Base-by-base conservation (phyloP, 1,140 invertebrate genomes). In the Drosophila sucinea region DNA sequence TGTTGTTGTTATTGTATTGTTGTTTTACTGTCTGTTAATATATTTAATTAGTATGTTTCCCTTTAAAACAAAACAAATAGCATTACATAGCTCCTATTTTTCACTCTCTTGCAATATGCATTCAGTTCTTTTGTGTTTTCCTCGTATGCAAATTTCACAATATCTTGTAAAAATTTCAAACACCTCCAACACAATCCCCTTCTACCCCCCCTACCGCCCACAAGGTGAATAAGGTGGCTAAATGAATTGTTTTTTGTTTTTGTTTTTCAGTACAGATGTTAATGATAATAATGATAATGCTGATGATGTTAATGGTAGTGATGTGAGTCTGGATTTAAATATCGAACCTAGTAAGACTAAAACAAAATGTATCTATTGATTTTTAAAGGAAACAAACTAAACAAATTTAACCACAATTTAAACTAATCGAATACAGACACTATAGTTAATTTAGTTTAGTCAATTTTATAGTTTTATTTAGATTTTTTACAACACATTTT, bases 21-120 rank as follows among this genome's bases (percentile, higher is more conserved):
- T 41, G 40, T 44, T 44, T 5, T 10, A 2, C 3, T 25, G 5
- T 27, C 3, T 51, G 23, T 51, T 51, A 51, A 51, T 51, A 27
- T 51, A 51, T 51, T 51, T 27, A 51, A 51, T 51, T 51, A 51
- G 44, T 51, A 51, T 27, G 44, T 51, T 47, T 47, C 10, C 41
- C 41, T 6, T 17, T 44, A 17, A 44, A 17, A 17, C 6, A 47
- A 17, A 47, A 47, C 1, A 44, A 47, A 47, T 7, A 47, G 23
- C 17, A 23, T 47, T 47, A 47, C 44, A 47, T 47, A 47, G 17
- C 44, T 44, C n/a, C n/a, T n/a, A 3, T 44, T 47, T 47, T 5
- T 17, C 44, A 25, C 44, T 5, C 44, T 47, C 23, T 47, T 25
- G 5, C 2, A 23, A 23, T 44, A 1, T 44, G 2, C 23, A 23